Evolutionary conservation across 92 coral and sea anemone genomes (phyloP).

Genomic region (Parazoanthus atlanticus): DNA sequence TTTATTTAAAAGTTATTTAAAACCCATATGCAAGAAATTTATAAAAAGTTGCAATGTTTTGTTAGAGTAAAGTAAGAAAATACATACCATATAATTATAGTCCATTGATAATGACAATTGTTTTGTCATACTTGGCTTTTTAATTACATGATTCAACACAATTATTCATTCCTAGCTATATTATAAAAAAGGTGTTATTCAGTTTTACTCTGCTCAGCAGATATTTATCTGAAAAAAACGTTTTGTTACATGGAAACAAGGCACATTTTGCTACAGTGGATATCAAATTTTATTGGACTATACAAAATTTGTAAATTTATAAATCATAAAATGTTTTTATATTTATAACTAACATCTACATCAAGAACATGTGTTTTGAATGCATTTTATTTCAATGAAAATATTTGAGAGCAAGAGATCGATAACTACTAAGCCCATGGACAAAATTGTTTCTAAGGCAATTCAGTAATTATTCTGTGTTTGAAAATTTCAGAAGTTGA

Average conservation of each 20-base stretch:
- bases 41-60: background rate
- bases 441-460: slow-evolving; percentile 20
- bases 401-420: slow-evolving; percentile 6
- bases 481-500: slow-evolving; percentile 18
- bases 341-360: background rate
- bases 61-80: slow-evolving; percentile 5
- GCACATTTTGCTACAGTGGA: background rate
- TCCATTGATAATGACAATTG: slow-evolving; percentile 10
- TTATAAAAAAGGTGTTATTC: slow-evolving; percentile 1
- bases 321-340: slow-evolving; percentile 18
- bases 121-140: slow-evolving; percentile 18
- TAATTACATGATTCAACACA: slow-evolving; percentile 20
- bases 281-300: background rate
- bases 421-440: slow-evolving; percentile 5
- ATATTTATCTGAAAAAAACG: slow-evolving; percentile 9
- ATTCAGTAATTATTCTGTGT: background rate
- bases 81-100: slow-evolving; percentile 7
- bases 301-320: slow-evolving; percentile 22
- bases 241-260: slow-evolving; percentile 20
- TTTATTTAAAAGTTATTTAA: slow-evolving; percentile 11
- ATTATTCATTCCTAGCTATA: slow-evolving; percentile 12
- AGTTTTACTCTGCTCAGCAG: slow-evolving; percentile 17
- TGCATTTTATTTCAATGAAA: background rate
- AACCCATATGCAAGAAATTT: slow-evolving; percentile 8
- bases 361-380: slow-evolving; percentile 1